Evolutionary conservation across 2,888 invertebrate species (phyloP), one percentile per base, ranked within the genome.

Genomic region (Limnephilus auricula): DNA sequence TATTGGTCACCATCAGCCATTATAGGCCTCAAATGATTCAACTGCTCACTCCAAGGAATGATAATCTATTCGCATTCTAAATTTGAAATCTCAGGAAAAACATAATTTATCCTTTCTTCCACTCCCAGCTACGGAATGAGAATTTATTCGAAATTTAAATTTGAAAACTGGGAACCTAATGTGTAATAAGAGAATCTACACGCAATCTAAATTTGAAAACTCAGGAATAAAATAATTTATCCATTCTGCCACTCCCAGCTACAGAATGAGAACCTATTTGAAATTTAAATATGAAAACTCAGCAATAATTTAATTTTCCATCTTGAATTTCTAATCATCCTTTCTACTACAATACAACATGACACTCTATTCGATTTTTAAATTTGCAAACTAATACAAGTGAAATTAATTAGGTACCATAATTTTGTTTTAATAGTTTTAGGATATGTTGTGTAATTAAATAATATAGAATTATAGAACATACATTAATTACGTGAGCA

Each of bases 1-100:
- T 65, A 87, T 50, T 87, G 87, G 87, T 65, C 89, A 83, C 40
- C 89, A 84, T 92, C 89, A 65, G 40, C 91, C 83, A 91, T 85
- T 37, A 50, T 34, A n/a, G 79, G 40, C 90, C 45, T 65, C 32
- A 87, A 85, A 65, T 65, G 65, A 15, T 50, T 32, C 65, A 85
- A 30, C 65, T 65, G 65, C 65, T 65, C 25, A 65, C 25, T 65
- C 37, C 31, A 45, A 30, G n/a, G 37, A 45, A 45, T 40, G 45
- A 40, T 13, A 65, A 65, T 65, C 65, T 40, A 40, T 85, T 85
- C 85, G 30, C 40, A 40, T 40, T 40, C n/a, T 85, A 37, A 85
- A 85, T 45, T 85, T 40, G 40, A 85, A 85, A 85, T 45, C 18
- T 45, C 15, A 45, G 40, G 65, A 65, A 65, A 9, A 65, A 25